Conservation (phyloP, 2,113 vertebrate genomes). For the Sakesphorus luctuosus region DNA sequence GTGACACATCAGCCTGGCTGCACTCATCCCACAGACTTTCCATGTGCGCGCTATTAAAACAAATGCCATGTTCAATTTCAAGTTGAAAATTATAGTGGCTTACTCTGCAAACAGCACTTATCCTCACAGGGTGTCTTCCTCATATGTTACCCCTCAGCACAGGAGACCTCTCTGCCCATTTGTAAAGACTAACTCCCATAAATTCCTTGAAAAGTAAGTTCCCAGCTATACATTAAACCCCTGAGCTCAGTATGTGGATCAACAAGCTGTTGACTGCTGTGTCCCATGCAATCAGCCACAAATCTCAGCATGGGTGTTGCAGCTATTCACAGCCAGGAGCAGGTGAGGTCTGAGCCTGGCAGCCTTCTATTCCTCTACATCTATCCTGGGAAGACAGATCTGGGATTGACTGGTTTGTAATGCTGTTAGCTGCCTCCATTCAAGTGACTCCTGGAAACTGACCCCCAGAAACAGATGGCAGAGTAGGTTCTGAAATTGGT, state of each 20-base stretch:
- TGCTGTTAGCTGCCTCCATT: not conserved
- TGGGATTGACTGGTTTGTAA: not conserved
- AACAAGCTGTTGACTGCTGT: not conserved
- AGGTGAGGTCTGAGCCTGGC: not conserved
- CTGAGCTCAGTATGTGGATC: not conserved
- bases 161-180: not conserved
- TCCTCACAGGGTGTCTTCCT: not conserved
- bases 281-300: accelerated
- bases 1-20: not conserved
- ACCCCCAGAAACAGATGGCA: not conserved
- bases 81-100: not conserved
- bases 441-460: not conserved
- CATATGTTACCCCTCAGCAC: not conserved
- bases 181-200: not conserved
- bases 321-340: not conserved
- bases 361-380: not conserved
- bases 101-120: not conserved
- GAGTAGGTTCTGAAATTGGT: not conserved
- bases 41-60: not conserved
- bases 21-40: not conserved
- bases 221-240: not conserved
- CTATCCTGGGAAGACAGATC: not conserved
- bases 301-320: not conserved
- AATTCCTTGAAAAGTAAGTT: not conserved
- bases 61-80: not conserved